Evolutionary conservation across 2,888 invertebrate genomes (phyloP), one percentile per base, ranked within the genome.

Genomic region (Erpobdella octoculata): DNA sequence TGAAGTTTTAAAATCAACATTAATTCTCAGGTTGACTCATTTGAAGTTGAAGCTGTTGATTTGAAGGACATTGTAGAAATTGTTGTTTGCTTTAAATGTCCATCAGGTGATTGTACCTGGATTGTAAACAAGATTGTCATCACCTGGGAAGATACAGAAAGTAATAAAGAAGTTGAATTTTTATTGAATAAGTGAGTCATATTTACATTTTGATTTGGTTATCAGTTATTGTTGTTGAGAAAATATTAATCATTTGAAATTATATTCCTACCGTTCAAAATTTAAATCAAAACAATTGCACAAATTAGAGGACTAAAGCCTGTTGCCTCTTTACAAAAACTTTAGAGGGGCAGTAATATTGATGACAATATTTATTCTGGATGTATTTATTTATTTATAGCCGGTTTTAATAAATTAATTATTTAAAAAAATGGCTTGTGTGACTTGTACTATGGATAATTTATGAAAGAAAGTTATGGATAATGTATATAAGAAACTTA

Each of bases 61-160:
- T 35, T 62, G 18, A 62, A 28, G n/a, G 33, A 62, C 33, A 62
- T 62, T 33, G n/a, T n/a, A n/a, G 62, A 62, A 6, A 35, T 62
- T 62, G 21, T 31, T 31, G 6, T 62, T 12, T n/a, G 31, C 8
- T n/a, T 35, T 1, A 28, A 35, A 8, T 62, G 62, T 15, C 46
- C 31, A 62, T 9, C 31, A n/a, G 33, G 53, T 6, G 62, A 62
- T 15, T 62, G 62, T 35, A 31, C n/a, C n/a, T 62, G 62, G 62
- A 4, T 33, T n/a, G 31, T 62, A 35, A 62, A 62, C 31, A 33
- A 8, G 31, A n/a, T 62, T 35, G n/a, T 35, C 18, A 12, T 62
- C n/a, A 35, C n/a, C 6, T 62, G 62, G 62, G 62, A 62, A 2
- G 62, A 62, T 64, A 25, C 71, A 65, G 46, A 28, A 64, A 64